Base-by-base conservation (phyloP, 2,797 vertebrate genomes). In the Menidia menidia region DNA sequence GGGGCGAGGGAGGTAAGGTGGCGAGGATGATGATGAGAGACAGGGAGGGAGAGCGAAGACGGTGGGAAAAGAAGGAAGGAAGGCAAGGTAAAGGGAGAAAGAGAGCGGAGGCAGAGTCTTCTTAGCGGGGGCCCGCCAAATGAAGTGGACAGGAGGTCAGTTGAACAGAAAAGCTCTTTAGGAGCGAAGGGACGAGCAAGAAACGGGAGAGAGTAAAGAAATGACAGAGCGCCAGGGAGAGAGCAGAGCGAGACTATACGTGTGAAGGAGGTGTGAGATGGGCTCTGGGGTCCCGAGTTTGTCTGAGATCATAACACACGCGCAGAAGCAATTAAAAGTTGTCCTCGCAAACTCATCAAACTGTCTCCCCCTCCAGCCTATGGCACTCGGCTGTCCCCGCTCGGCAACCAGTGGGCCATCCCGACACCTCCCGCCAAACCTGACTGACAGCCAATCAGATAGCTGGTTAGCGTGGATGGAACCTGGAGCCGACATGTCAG, bases 111-210 rank as follows among this genome's bases (percentile, higher is more conserved):
- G 73, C 75, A 60, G 64, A 78, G 80, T 73, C 65, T 66, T 82
- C 81, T 84, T 84, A 76, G 85, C 31, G 19, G 76, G 84, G 83
- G 81, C 81, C 89, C 86, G 83, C 87, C 86, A 85, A 84, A 77
- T 82, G 68, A 85, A 85, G 80, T 81, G 80, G 77, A 80, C 71
- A 73, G 77, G 81, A 84, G 88, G 86, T 87, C 87, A 83, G 83
- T 39, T 71, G 76, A 70, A 87, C 53, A 87, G 78, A 88, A 88
- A 88, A 84, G 73, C 87, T 89, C 78, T 91, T 85, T 76, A 81
- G 78, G 69, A 82, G 82, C 52, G 56, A 64, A 80, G 68, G 69
- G 66, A 80, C 69, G 81, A 82, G 76, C 60, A 60, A 71, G 61
- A 74, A 68, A 64, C 39, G 60, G n/a, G 53, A 71, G 53, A 71